phyloP scores from a whole-genome alignment of 2,113 vertebrate genomes.

The Lepus americanus region DNA sequence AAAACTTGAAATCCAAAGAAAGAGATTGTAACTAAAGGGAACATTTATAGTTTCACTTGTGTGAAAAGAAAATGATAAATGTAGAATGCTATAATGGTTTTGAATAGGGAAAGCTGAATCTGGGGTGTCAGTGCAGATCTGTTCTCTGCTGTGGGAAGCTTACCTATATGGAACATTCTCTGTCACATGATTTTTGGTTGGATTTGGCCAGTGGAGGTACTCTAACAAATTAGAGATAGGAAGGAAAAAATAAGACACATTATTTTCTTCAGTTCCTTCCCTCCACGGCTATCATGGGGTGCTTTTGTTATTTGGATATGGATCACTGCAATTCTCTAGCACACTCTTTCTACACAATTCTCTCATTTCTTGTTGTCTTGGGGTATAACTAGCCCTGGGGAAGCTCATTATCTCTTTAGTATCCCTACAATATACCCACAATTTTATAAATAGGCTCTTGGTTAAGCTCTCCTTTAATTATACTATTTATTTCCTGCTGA shows the following conservation, averaged over 20 bases:
- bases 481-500: not conserved
- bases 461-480: not conserved
- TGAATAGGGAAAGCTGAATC: not conserved
- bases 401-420: not conserved
- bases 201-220: not conserved
- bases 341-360: not conserved
- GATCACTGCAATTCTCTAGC: not conserved
- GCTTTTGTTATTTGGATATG: not conserved
- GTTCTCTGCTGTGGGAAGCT: not conserved
- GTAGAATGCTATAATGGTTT: not conserved
- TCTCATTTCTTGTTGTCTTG: not conserved
- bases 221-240: not conserved
- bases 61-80: not conserved
- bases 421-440: not conserved
- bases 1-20: not conserved
- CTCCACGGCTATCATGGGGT: not conserved
- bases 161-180: not conserved
- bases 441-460: not conserved
- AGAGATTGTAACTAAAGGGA: not conserved
- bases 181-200: not conserved
- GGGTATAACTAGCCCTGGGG: not conserved
- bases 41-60: not conserved
- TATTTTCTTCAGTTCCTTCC: not conserved
- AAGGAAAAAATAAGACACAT: not conserved
- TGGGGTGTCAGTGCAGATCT: not conserved